Base-by-base conservation (phyloP, 2,113 vertebrate genomes). In the Hystrix cristata region DNA sequence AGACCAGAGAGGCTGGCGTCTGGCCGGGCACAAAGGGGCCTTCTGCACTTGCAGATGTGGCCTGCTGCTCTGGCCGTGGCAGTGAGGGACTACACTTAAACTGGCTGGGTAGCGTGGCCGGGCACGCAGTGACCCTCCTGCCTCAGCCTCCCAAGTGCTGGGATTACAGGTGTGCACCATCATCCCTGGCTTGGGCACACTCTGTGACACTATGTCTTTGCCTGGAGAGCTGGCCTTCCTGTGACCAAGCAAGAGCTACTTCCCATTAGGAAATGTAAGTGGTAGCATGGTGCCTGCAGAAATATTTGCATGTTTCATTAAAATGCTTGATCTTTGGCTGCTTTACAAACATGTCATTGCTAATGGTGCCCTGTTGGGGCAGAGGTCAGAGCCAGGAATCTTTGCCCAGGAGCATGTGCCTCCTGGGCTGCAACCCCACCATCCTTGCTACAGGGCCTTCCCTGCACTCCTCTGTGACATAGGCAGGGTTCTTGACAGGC, bases 121-220 rank as follows among this genome's bases (percentile, higher is more conserved):
- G 71, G 71, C 71, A 46, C 71, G 13, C 23, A 11, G 72, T 46
- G 23, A 48, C 23, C 72, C 72, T 74, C 72, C 72, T 74, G 23
- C 72, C 23, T 48, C 72, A 48, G 72, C 72, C 23, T 74, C 72
- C 19, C 19, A 2, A 74, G 23, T 25, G 43, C 72, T 27, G 43
- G 23, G 43, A 46, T 14, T 74, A 13, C 43, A 27, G 72, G 72
- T 21, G 23, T 18, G 34, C 34, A 69, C 72, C 43, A 14, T 23
- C 18, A 38, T 23, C 43, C 43, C 72, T 14, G 23, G 72, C 23
- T 48, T 48, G 11, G 19, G 0, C 2, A 0, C 5, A 3, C 10
- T 5, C 46, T 23, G 2, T 1, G 34, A 6, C 21, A 51, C 19
- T 1, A 0, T 0, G 9, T 16, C 25, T 43, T 48, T 4, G 6